Base-by-base conservation (phyloP, 2,113 vertebrate genomes). In the Pyxicephalus adspersus region DNA sequence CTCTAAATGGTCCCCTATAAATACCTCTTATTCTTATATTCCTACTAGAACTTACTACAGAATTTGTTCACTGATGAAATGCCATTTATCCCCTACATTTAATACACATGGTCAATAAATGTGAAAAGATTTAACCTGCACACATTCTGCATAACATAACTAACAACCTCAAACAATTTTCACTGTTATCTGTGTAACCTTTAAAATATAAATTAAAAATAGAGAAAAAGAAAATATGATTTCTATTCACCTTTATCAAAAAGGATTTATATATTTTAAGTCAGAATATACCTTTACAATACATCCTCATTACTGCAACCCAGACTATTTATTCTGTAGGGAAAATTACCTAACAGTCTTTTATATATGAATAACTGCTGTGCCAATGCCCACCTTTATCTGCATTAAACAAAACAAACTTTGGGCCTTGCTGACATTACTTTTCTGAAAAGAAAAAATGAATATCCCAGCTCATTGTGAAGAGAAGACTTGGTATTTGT, bases 401-500 rank as follows among this genome's bases (percentile, higher is more conserved):
- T 95, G 93, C 94, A 95, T 96, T 38, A 38, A 38, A 38, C 34
- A 45, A 95, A 95, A 92, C 93, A 95, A 95, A 96, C 90, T 89
- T 87, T 88, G 85, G 89, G 91, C 89, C 93, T 94, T 89, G 93
- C 93, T 96, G 95, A 95, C 94, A 94, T 57, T 64, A 81, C 95
- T 96, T 96, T 95, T 93, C 92, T 92, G 95, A 9, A 13, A 45
- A 45, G n/a, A 94, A 93, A 94, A 94, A 97, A 95, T 95, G 94
- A 96, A 97, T 96, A 95, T 95, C 95, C 95, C 94, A 94, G 94
- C 94, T 93, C 94, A 94, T 92, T 94, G 93, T 91, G 93, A 93
- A 94, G 94, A 94, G 93, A 92, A 94, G 94, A 94, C 91, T 92
- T 94, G 94, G 94, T 96, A 96, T 97, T 96, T 96, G 95, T 97